A percentile compares a stretch with the other conserved stretches of the same genome.
Evolutionary conservation across 2,888 invertebrate species (phyloP).

Genomic region (Nomada ruficornis): DNA sequence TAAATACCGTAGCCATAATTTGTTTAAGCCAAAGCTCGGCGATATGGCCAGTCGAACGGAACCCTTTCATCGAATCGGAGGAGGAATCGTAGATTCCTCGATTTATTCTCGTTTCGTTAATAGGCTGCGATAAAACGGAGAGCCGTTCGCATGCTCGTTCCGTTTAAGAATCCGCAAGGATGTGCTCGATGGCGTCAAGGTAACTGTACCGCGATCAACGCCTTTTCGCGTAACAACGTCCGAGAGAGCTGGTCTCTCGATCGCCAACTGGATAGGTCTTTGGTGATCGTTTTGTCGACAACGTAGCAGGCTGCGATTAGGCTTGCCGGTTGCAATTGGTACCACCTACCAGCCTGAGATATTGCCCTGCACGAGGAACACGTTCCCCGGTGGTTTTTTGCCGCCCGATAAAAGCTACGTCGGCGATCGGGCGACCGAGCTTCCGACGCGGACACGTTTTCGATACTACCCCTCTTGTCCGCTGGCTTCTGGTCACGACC

Average conservation of each 20-base stretch:
- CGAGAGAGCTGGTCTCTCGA: conserved; percentile 34
- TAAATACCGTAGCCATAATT: too few relatives aligned
- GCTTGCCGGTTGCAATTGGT: conserved; percentile 36
- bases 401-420: conserved; percentile 25
- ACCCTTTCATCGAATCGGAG: not conserved
- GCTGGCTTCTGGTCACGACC: conserved; percentile 36
- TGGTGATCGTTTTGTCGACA: conserved; percentile 62
- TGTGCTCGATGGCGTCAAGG: conserved; percentile 73
- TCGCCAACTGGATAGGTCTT: conserved; percentile 43
- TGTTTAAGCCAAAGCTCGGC: too few relatives aligned
- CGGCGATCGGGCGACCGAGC: conserved; percentile 15
- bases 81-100: conserved; percentile 4
- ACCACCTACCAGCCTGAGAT: conserved; percentile 55
- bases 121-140: conserved; percentile 40
- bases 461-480: conserved; percentile 7
- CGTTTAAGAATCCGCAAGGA: conserved; percentile 68
- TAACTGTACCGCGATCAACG: conserved; percentile 77
- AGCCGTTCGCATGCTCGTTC: conserved; percentile 56
- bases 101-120: conserved; percentile 41
- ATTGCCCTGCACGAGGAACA: conserved; percentile 43
- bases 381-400: conserved; percentile 20
- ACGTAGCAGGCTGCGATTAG: conserved; percentile 54
- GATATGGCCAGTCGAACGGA: too few relatives aligned
- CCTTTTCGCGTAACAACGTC: conserved; percentile 73
- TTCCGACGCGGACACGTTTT: conserved; percentile 19